Percentiles rank a stretch among this genome's conserved stretches.
These are phyloP conservation scores for Myotis daubentonii DNA, from an alignment of 2,797 vertebrate genomes.

Conservation along the genomic window DNA sequence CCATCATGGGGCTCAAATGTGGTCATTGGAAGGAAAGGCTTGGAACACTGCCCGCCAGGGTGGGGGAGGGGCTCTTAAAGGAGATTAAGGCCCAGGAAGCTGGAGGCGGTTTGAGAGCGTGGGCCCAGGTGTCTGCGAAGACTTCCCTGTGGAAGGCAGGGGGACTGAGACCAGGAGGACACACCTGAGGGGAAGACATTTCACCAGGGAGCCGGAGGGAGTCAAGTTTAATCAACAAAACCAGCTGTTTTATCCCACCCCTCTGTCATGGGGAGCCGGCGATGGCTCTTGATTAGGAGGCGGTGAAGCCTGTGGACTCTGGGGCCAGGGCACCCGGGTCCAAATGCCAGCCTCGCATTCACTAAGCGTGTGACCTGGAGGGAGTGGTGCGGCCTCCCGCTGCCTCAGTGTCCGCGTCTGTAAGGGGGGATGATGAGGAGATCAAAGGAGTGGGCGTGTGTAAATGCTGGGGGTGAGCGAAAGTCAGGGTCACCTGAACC, in stretches of 20 bases:
- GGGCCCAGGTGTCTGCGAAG: background rate
- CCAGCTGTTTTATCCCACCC: background rate
- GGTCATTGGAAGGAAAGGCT: background rate
- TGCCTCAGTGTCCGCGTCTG: background rate
- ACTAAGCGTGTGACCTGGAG: background rate
- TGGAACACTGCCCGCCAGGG: background rate
- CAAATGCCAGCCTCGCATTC: background rate
- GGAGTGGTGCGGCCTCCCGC: background rate
- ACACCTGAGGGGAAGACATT: background rate
- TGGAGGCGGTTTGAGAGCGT: background rate
- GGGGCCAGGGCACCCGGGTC: background rate
- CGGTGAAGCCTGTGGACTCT: background rate
- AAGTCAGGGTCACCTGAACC: background rate
- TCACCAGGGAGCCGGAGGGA: background rate
- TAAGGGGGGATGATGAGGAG: background rate
- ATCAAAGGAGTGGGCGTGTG: fast-evolving
- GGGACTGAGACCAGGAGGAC: background rate
- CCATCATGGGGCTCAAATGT: background rate
- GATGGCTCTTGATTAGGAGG: background rate
- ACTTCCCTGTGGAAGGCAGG: background rate
- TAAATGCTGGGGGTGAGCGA: background rate
- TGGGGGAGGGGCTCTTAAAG: background rate
- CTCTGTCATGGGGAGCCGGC: fast-evolving
- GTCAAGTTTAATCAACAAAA: background rate
- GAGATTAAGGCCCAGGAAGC: background rate